A percentile compares a stretch with the other conserved stretches of the same genome.
Evolutionary conservation across 2,797 vertebrate species (phyloP).

Genomic region (Eutrigla gurnardus): DNA sequence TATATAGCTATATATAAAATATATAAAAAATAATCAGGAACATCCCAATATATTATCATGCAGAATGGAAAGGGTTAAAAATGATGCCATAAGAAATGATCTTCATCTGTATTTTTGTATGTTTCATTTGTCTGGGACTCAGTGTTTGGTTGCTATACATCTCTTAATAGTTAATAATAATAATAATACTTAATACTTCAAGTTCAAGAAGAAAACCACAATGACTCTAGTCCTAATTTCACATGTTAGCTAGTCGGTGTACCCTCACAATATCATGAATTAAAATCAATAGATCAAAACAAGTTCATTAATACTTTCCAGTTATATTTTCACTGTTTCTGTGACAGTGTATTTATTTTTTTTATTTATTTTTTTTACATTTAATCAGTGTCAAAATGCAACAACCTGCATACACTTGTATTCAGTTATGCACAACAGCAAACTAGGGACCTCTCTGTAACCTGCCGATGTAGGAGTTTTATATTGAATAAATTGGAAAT

Average conservation of each 20-base stretch:
- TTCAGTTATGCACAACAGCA: conserved; percentile 30
- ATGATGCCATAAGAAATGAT: neutral
- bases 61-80: neutral
- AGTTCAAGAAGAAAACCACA: conserved; percentile 1
- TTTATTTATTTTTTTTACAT: neutral
- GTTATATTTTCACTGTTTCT: neutral
- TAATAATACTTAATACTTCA: too few species aligned
- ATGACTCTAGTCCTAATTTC: neutral
- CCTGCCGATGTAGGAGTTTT: conserved; percentile 35
- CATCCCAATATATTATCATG: neutral
- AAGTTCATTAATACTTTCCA: neutral
- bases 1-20: too few species aligned
- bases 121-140: neutral
- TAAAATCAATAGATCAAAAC: neutral
- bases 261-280: neutral
- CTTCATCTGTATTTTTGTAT: neutral
- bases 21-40: neutral
- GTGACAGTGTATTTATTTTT: neutral
- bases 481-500: conserved; percentile 40
- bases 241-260: neutral
- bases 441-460: conserved; percentile 7
- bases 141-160: conserved; percentile 1
- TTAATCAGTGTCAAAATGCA: neutral
- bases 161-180: neutral
- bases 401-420: neutral